Evolutionary conservation across 1,140 invertebrate genomes (phyloP).

Genomic region (Frieseomelitta varia): DNA sequence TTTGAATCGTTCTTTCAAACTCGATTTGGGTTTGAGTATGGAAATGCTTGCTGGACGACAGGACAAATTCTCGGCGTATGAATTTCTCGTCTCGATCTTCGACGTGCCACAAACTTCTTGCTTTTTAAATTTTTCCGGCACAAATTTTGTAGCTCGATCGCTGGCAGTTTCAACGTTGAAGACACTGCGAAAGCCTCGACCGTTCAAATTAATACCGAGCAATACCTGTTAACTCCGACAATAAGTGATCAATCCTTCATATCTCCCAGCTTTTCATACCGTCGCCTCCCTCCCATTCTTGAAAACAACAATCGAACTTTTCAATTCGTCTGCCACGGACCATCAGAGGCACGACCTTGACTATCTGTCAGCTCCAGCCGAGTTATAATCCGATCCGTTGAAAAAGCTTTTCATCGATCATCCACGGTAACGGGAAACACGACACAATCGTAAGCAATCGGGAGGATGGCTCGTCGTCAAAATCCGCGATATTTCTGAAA

Average conservation of each 20-base stretch:
- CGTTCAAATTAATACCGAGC: background rate
- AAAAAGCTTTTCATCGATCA: background rate
- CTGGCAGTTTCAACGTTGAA: background rate
- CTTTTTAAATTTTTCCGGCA: too few species aligned
- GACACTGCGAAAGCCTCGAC: background rate
- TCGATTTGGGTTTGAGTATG: background rate
- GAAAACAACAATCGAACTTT: background rate
- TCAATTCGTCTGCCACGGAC: background rate
- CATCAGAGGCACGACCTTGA: background rate
- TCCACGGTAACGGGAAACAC: background rate
- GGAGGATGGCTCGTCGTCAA: background rate
- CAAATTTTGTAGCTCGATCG: too few species aligned
- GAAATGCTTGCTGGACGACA: background rate
- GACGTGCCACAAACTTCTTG: too few species aligned
- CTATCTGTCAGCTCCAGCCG: background rate
- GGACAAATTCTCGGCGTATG: background rate
- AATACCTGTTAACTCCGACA: background rate
- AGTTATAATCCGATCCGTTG: background rate
- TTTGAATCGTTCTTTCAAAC: too few species aligned
- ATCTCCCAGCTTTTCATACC: background rate
- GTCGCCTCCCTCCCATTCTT: background rate
- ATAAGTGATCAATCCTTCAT: background rate
- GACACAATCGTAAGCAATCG: conserved; percentile 10
- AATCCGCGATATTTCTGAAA: background rate
- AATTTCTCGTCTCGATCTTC: too few species aligned